Base-by-base conservation (phyloP, 1,140 invertebrate species). In the Bicyclus anynana region DNA sequence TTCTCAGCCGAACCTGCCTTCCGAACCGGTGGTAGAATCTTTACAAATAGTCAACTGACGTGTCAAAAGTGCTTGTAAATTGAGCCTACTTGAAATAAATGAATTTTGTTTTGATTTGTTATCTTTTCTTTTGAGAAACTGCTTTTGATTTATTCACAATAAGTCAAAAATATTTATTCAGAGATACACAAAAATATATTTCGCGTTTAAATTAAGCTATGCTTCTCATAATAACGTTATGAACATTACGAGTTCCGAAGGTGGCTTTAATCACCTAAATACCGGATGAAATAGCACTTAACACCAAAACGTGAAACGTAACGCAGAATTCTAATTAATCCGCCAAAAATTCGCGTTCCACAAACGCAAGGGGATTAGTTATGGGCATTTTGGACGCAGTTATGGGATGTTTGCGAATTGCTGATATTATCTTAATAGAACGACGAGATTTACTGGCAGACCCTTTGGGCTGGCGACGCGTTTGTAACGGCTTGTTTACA, bases 351-450 rank as follows among this genome's bases (percentile, higher is more conserved):
- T 62, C 58, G 48, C 57, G 48, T 1, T 69, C 65, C 54, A 48
- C 49, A 33, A 23, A 44, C 12, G 21, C 37, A 47, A 23, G 37
- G 60, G 63, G 59, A 65, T 70, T 67, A 68, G 67, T 74, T 72
- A 74, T 69, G 67, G 72, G 62, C 44, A 48, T 59, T 59, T 59
- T 60, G 53, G 54, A 12, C 16, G 53, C 62, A 53, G 59, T 61
- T 69, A 62, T 63, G 70, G 65, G 29, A 65, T 76, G 71, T 78
- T 74, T 74, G 74, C 62, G 71, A 74, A 76, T 75, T 77, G 62
- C 72, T 67, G 78, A 80, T 80, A 72, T 75, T 77, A 80, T 80
- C 76, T 80, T 77, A 78, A 80, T 81, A 72, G 78, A 71, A 72
- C 58, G 51, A 51, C 53, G 59, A 65, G 77, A 80, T 80, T 77